Percentiles rank a stretch among this genome's conserved stretches.
phyloP scores from a whole-genome alignment of 1,140 invertebrate species.

The Bradysia coprophila region DNA sequence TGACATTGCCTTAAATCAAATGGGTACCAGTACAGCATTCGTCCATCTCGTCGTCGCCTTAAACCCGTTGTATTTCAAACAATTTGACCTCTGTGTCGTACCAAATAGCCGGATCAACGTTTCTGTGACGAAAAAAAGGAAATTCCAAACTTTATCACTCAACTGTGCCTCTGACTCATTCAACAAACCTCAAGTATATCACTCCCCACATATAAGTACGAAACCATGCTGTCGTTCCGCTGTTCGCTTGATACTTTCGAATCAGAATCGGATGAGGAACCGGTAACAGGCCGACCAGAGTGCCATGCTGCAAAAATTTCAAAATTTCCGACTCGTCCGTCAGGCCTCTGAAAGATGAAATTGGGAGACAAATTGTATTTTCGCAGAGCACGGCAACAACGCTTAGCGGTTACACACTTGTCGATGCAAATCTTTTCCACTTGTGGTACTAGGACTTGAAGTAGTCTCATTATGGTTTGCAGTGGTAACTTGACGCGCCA shows the following conservation, averaged over 20 bases:
- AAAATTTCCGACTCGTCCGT: constrained; percentile 99
- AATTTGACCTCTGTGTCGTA: constrained; percentile 98
- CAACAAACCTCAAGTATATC: constrained; percentile 74
- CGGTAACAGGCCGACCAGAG: constrained; percentile 89
- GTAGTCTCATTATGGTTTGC: constrained; percentile 95
- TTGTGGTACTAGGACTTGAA: constrained; percentile 97
- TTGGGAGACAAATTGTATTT: constrained; percentile 3
- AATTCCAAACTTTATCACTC: constrained; percentile 1
- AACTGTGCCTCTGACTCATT: too few species aligned
- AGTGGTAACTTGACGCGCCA: constrained; percentile 96
- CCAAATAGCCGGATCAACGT: constrained; percentile 98
- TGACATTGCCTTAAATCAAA: too few species aligned
- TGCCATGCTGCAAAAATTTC: constrained; percentile 97
- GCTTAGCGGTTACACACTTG: constrained; percentile 47
- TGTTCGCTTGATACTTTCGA: constrained; percentile 95
- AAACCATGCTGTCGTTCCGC: constrained; percentile 97
- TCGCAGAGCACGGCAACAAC: not conserved
- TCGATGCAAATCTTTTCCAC: constrained; percentile 99
- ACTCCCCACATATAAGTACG: constrained; percentile 99
- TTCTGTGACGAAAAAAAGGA: constrained; percentile 40
- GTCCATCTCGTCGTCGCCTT: too few species aligned
- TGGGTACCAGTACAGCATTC: too few species aligned
- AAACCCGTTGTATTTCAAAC: constrained; percentile 90
- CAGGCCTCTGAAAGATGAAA: constrained; percentile 52
- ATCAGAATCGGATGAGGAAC: constrained; percentile 99